phyloP scores from a whole-genome alignment of 2,888 invertebrate genomes.

The Itoplectis maculator region DNA sequence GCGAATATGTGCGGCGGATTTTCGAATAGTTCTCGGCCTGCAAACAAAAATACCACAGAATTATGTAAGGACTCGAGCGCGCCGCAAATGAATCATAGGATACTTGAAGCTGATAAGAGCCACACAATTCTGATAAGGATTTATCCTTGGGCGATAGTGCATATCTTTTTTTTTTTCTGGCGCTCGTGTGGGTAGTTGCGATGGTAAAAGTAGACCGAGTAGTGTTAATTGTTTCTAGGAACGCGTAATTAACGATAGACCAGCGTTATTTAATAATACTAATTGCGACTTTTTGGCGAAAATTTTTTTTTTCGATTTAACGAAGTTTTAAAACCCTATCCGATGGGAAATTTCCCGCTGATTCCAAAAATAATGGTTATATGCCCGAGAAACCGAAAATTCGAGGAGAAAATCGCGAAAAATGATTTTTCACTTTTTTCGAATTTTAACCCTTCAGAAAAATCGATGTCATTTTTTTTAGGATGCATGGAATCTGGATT shows the following conservation, averaged over 20 bases:
- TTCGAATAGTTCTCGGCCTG: constrained; percentile 97
- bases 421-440: no score
- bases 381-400: no score
- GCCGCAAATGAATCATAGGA: constrained; percentile 47
- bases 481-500: no score
- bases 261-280: constrained; percentile 3
- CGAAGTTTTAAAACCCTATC: no score
- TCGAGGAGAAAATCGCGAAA: no score
- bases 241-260: background rate
- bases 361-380: no score
- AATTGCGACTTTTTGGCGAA: no score
- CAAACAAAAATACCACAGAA: constrained; percentile 66
- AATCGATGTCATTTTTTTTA: no score
- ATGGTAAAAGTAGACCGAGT: constrained; percentile 10
- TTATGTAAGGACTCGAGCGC: background rate
- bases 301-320: no score
- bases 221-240: constrained; percentile 15
- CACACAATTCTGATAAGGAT: constrained; percentile 28
- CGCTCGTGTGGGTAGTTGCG: constrained; percentile 7
- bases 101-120: constrained; percentile 48
- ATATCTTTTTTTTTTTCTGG: constrained; percentile 2
- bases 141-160: constrained; percentile 36
- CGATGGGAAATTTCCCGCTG: no score
- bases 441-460: no score
- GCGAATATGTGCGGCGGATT: constrained; percentile 98